Base-by-base conservation (phyloP, 2,113 vertebrate genomes). In the Hippocampus zosterae region DNA sequence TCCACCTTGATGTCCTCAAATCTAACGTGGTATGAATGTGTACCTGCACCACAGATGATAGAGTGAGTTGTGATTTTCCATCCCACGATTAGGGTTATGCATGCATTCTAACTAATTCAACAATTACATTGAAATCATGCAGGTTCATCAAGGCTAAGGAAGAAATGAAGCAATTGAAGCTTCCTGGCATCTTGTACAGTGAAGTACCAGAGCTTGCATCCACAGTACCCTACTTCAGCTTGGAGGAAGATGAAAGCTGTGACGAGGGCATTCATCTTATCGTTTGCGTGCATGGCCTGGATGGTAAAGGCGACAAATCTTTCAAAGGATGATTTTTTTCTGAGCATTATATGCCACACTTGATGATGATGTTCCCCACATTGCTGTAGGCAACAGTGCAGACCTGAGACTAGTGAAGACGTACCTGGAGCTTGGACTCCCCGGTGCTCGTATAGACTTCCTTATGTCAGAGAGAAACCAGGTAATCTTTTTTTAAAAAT, bases 391-490 rank as follows among this genome's bases (percentile, higher is more conserved):
- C 72, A 99, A 98, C 89, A 98, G 96, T 73, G 97, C 97, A 70
- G 97, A 98, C 86, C 91, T 99, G 37, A 94, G 97, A 81, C 88
- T 99, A 78, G 97, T 99, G 81, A 98, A 98, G 90, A 99, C 96
- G 33, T 98, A 98, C 25, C 92, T 99, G 85, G 97, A 99, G 82
- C 95, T 98, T 67, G 97, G 97, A 78, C 88, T 99, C 15, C 97
- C 97, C 81, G 95, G 97, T 68, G 93, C 94, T 88, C 93, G 93
- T 70, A 95, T 96, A 85, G 97, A 99, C 84, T 99, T 99, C 86
- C 92, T 99, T 21, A 99, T 99, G 97, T 98, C 97, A 16, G 97
- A 99, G 81, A 94, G 97, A 78, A 99, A 99, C 90, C 97, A 99
- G 95, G 97, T 98, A 75, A 33, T 18, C 12, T n/a, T n/a, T 65